A percentile compares a stretch with the other conserved stretches of the same genome.
phyloP scores from a whole-genome alignment of 2,113 vertebrate genomes.

The Nycticryphes semicollaris region DNA sequence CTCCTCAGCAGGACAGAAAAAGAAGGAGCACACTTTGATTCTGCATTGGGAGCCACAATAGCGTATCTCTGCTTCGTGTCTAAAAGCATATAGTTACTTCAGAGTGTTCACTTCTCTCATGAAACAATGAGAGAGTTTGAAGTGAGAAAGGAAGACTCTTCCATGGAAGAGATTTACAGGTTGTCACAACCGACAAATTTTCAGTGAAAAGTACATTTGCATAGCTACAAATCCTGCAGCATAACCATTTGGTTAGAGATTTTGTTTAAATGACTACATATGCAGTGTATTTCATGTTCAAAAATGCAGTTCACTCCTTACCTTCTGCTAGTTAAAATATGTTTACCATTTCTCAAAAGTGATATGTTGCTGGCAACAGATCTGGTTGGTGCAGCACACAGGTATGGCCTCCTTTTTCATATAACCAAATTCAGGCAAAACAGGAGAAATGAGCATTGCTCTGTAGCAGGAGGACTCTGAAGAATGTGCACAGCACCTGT shows the following conservation, averaged over 20 bases:
- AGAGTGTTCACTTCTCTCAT: neutral
- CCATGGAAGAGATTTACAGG: neutral
- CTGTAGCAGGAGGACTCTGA: neutral
- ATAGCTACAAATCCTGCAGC: conserved; percentile 44
- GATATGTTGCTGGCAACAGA: conserved; percentile 37
- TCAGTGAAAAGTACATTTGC: conserved; percentile 44
- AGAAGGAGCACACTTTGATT: neutral
- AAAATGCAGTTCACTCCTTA: conserved; percentile 48
- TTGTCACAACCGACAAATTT: neutral
- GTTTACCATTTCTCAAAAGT: conserved; percentile 56
- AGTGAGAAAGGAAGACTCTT: conserved; percentile 15
- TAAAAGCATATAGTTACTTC: neutral
- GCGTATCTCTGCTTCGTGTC: neutral
- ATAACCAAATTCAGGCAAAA: neutral
- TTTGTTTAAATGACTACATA: neutral
- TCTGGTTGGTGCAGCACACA: neutral
- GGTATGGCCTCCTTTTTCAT: neutral
- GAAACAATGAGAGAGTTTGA: neutral
- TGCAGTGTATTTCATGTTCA: neutral
- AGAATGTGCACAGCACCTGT: neutral
- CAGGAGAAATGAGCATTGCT: neutral
- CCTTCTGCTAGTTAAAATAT: conserved; percentile 57
- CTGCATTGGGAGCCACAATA: neutral
- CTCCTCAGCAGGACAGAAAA: neutral
- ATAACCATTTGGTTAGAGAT: neutral